Base-by-base conservation (phyloP, 2,113 vertebrate species). In the Rafetus swinhoei region DNA sequence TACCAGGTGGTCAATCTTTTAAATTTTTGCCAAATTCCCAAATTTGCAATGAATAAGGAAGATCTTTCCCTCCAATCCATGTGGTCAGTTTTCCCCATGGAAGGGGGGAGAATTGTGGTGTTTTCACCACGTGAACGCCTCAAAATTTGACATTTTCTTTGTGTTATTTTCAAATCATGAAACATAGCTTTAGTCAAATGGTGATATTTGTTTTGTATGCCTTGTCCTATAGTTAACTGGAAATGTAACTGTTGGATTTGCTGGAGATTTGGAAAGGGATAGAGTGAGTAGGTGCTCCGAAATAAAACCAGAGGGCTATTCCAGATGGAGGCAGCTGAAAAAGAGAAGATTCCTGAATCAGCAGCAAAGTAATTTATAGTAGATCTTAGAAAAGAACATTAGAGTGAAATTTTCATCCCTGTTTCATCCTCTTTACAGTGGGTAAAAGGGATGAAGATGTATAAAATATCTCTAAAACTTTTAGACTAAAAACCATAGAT, bases 91-190 rank as follows among this genome's bases (percentile, higher is more conserved):
- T 88, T 22, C 59, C 52, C 16, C 1, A 9, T 45, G 14, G 82
- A 3, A 6, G 82, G 55, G 83, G 80, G 45, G 18, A 81, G 8
- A 45, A 1, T 7, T 1, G 81, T 74, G 18, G 1, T 84, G 12
- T 55, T 92, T 90, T 90, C 12, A 54, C 25, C 39, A 76, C n/a
- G n/a, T 1, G 18, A 1, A 14, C 77, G 92, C 62, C 35, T 74
- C 29, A 84, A 52, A 93, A 90, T 82, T 59, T 60, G 85, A 85
- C 10, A 21, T 57, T 27, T 91, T 89, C 92, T 92, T 90, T 1
- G 0, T 84, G 56, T 27, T 56, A 9, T 15, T 95, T 79, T 92
- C 56, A 85, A 91, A 88, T 86, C 52, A 7, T 29, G 60, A 53
- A 86, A 0, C 39, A 72, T 4, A 79, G 19, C 25, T 90, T 92